Base-by-base conservation (phyloP, 2,113 vertebrate species). In the Trematocara zebra region DNA sequence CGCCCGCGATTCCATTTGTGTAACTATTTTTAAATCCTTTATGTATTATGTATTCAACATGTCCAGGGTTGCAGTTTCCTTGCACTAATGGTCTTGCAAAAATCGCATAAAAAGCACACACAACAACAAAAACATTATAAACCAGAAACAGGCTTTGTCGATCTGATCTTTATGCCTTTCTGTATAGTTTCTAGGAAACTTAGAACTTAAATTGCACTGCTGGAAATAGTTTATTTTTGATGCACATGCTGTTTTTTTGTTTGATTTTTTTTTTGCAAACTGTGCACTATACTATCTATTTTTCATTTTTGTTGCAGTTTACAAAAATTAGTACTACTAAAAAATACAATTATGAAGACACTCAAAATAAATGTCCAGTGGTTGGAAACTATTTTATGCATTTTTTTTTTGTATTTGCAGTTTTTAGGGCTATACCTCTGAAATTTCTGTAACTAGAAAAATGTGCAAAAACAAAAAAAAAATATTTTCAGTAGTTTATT, bases 351-450 rank as follows among this genome's bases (percentile, higher is more conserved):
- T 64, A 35, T 64, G 59, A 64, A 64, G 31, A 64, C 31, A n/a
- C 17, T 64, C 28, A 61, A 61, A 0, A 61, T 35, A 35, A 7
- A 64, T 64, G 4, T 64, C 9, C 10, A 0, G 31, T 37, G 17
- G 31, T 64, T 64, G 31, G 31, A 37, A 37, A 64, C 10, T 3
- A 35, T 35, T 35, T 61, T 18, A 33, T 33, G 8, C 8, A 2
- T 9, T 33, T 35, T 10, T 33, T 10, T 35, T 64, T 61, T 61
- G 17, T 11, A 3, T 35, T 64, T 64, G 6, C 10, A 64, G 3
- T 37, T n/a, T 37, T 37, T 35, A 64, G 6, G 17, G 31, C 33
- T 37, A 7, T 64, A 64, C 17, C 17, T 61, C 57, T 61, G 17
- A 35, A 61, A 61, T 35, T 61, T 61, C 17, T 61, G 3, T 35